Base-by-base conservation (phyloP, 2,113 vertebrate genomes). In the Otis tarda region DNA sequence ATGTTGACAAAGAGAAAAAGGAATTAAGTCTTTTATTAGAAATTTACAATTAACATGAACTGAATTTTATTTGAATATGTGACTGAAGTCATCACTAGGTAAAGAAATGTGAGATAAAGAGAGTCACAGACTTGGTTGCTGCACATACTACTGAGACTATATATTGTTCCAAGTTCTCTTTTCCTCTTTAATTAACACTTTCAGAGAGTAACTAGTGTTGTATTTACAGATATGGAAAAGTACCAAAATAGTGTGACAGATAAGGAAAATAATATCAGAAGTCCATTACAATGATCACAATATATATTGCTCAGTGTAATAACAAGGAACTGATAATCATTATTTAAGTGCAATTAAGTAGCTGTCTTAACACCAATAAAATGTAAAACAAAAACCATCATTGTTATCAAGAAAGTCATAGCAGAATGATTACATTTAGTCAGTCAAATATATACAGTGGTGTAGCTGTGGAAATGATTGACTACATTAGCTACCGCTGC, bases 11-110 rank as follows among this genome's bases (percentile, higher is more conserved):
- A 67, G 30, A 71, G 33, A 53, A 52, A 89, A 84, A 94, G 4
- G 20, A 94, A 92, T 94, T 79, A 90, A 78, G 39, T 60, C 19
- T 86, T 97, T 86, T 74, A 78, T 89, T 93, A 91, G 50, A 95
- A 89, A 83, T 83, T 69, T 74, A 43, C 83, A 93, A 93, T 79
- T 1, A 93, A 64, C 28, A 45, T 37, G 9, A 87, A 53, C 13
- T 53, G 49, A 68, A 82, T 87, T 79, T 79, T 85, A 61, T 93
- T 83, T 94, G 67, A 83, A 50, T 85, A 53, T 82, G 50, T 33
- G 30, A 71, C 57, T 64, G 49, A 61, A 50, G 53, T 90, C 89
- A 92, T 81, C 71, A 49, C 33, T 77, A 47, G 41, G 19, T 81
- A 91, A 91, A 87, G 39, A 87, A 95, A 84, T 30, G 9, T 49